Evolutionary conservation across 2,113 vertebrate species (phyloP), one percentile per base, ranked within the genome.

Genomic region (Donacobius atricapilla): DNA sequence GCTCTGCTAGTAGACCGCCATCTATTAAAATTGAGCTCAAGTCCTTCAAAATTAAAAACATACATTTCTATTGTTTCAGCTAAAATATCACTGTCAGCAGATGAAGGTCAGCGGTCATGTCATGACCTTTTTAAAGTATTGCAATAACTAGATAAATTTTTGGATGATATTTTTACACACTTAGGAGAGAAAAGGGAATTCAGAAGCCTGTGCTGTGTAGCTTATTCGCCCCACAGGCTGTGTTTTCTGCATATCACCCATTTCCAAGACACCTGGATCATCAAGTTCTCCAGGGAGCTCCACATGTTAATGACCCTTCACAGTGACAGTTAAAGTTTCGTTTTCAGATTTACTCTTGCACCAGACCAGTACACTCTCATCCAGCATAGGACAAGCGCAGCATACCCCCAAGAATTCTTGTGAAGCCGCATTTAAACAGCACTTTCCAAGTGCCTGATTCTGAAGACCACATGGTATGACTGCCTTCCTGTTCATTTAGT

Each of bases 331-430:
- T 24, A 30, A 8, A 76, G 17, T 3, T 42, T 31, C 61, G 9
- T 54, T 82, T 91, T 58, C 42, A 81, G 7, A 19, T 25, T 73
- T 13, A 28, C 8, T 72, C 15, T 48, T 84, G 11, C 12, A 39
- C 13, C 42, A 33, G 11, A 25, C 2, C 14, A 65, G 11, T 0
- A 0, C 2, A 8, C 1, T 19, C 7, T 37, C 57, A 14, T 17
- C 4, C 24, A 42, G 6, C 2, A 3, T 5, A 75, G 6, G 11
- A 6, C 5, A 76, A 54, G 8, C 11, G 8, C 15, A 88, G 22
- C 47, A 51, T 19, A 33, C 1, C 2, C 13, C 6, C 14, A 85
- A 25, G 5, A 27, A 47, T 47, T 87, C n/a, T 54, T 60, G 33
- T 1, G 2, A 90, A 77, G 11, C 4, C 13, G 6, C 10, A 54